These are phyloP conservation scores for Podargus strigoides DNA, from an alignment of 2,797 vertebrate species.

Conservation along the genomic window DNA sequence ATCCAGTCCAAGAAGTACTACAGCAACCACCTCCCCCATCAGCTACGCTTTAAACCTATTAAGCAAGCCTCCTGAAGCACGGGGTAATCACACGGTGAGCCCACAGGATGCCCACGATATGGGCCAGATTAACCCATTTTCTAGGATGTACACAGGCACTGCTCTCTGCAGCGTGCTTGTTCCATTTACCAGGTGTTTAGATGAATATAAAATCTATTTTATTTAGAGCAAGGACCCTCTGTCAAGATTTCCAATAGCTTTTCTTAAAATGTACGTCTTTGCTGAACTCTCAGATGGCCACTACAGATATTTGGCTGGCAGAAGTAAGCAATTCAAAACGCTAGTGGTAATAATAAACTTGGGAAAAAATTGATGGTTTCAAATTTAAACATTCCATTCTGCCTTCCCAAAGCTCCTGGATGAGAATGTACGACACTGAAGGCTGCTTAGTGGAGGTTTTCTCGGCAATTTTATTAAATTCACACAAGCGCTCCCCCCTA, in stretches of 20 bases:
- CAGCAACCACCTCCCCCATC: background rate
- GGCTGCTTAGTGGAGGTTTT: background rate
- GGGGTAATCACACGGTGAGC: background rate
- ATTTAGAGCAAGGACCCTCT: background rate
- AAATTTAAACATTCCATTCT: background rate
- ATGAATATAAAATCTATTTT: background rate
- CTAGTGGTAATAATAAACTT: background rate
- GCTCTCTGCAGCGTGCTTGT: background rate
- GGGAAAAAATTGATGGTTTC: background rate
- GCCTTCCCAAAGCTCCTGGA: background rate
- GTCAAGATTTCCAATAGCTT: background rate
- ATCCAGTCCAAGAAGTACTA: background rate
- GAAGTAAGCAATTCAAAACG: background rate
- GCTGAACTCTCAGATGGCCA: background rate
- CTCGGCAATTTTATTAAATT: constrained; percentile 9
- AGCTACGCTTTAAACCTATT: background rate
- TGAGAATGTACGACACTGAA: background rate
- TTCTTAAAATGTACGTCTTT: background rate
- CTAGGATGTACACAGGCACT: background rate
- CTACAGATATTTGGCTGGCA: background rate
- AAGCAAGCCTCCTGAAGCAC: background rate
- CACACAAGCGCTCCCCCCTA: background rate
- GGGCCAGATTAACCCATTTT: background rate
- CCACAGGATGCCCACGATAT: background rate
- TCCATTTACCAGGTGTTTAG: background rate